Evolutionary conservation across 1,140 invertebrate genomes (phyloP), one percentile per base, ranked within the genome.

Genomic region (Anastrepha ludens): DNA sequence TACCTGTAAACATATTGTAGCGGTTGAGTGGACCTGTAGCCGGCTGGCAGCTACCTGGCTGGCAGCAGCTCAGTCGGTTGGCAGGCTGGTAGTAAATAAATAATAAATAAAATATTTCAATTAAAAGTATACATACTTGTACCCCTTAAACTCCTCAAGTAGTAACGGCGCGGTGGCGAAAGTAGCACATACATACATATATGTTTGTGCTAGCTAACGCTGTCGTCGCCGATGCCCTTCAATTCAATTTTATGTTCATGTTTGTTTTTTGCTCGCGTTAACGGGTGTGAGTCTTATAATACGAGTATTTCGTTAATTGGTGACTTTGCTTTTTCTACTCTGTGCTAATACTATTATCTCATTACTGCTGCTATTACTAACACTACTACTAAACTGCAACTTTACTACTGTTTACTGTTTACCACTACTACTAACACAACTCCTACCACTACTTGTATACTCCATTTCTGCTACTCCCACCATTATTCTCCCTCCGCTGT

Each of bases 11-110:
- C 2, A 9, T 62, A 62, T 62, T 15, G n/a, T n/a, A 4, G 60
- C 11, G 11, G 50, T 11, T 29, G 29, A 29, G 29, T 29, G 29
- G 29, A 62, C 5, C 29, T 39, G 64, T 15, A n/a, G 20, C 47
- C 17, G 47, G 44, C 47, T 81, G 74, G 44, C 44, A 74, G 44
- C 70, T 74, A 41, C 44, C 70, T 81, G 74, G 74, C 74, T 81
- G 74, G 74, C 74, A 81, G 74, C 47, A n/a, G 17, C 5, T 81
- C 74, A 55, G 74, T 81, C n/a, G 47, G 47, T 81, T 81, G 74
- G 74, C 74, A 11, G 67, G 67, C 67, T 44, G 47, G 20, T 81
- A 58, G n/a, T 81, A 58, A 55, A 55, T 81, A 81, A 81, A 55
- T 17, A 44, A 47, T 17, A 50, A 50, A 81, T 55, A 58, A 74